Evolutionary conservation across 2,113 vertebrate species (phyloP), one percentile per base, ranked within the genome.

Genomic region (Pavo muticus): DNA sequence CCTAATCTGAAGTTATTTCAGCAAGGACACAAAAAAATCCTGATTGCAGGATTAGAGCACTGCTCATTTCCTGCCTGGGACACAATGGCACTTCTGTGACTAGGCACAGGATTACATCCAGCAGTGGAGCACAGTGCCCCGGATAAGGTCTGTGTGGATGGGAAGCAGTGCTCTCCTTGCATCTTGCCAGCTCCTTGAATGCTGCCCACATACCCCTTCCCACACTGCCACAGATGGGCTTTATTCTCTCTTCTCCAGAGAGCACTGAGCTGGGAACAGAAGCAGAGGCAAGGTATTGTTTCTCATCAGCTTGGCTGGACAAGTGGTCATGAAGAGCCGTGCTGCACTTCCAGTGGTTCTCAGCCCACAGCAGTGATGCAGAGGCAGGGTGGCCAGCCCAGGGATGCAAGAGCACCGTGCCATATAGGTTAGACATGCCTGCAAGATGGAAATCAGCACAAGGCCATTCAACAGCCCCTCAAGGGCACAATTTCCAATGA

Each of bases 261-360:
- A 37, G 21, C 6, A 0, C 60, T 29, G 1, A 84, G 80, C 59
- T 7, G 32, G 72, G 87, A 97, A 95, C 96, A 97, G 97, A 97
- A 84, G 90, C 84, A 37, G 30, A 84, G 75, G 87, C 6, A 24
- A 67, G 11, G 93, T 40, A 47, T 95, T 97, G 97, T 96, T 97
- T 83, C 39, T 30, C 12, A 48, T 29, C 29, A 21, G 12, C 67
- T 75, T 11, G 0, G 39, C 82, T 81, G 86, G 82, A 93, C 67
- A 91, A 89, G 14, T 1, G 3, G 19, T 4, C 30, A 4, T 35
- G 76, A 65, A 85, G 71, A 83, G 50, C 54, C 3, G 3, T 32
- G 60, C 74, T 27, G 1, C 44, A 67, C 35, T 77, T 15, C 57
- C 44, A 21, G 71, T 3, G 3, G 65, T 81, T 72, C 84, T 91